phyloP scores from a whole-genome alignment of 1,140 invertebrate species.

The Drosophila arawakana region DNA sequence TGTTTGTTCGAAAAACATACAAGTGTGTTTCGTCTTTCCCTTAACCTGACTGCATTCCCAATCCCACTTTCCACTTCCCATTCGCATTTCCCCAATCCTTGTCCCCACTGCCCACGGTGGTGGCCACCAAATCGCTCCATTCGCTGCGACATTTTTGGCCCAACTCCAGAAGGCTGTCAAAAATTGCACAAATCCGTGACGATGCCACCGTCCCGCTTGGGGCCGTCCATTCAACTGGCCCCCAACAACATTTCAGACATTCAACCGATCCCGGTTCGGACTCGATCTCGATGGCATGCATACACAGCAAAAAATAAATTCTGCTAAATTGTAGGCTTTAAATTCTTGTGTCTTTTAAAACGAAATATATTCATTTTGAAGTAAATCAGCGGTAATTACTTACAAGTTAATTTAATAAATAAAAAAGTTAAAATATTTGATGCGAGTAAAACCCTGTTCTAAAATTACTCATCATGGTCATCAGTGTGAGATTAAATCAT shows the following conservation, averaged over 20 bases:
- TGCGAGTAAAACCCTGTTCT: too few species aligned
- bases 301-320: too few species aligned
- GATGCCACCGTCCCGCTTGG: conserved; percentile 6
- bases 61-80: neutral
- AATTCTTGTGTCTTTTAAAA: neutral
- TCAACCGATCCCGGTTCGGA: conserved; percentile 14
- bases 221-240: conserved; percentile 50
- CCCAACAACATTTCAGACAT: conserved; percentile 27
- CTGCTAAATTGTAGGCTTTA: too few species aligned
- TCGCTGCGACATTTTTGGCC: conserved; percentile 67
- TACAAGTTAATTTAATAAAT: too few species aligned
- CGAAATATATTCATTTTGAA: neutral
- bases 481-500: too few species aligned
- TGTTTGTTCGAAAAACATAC: neutral
- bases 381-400: too few species aligned
- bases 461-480: too few species aligned
- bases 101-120: neutral
- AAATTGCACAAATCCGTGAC: conserved; percentile 69
- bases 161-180: conserved; percentile 74
- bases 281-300: conserved; percentile 1
- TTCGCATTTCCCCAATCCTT: neutral
- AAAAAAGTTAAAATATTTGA: too few species aligned
- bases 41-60: conserved; percentile 1
- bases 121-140: conserved; percentile 23
- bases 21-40: neutral